Percentiles rank a stretch among this genome's conserved stretches.
Conservation (phyloP, 2,888 invertebrate genomes). For the Drosophila recens region DNA sequence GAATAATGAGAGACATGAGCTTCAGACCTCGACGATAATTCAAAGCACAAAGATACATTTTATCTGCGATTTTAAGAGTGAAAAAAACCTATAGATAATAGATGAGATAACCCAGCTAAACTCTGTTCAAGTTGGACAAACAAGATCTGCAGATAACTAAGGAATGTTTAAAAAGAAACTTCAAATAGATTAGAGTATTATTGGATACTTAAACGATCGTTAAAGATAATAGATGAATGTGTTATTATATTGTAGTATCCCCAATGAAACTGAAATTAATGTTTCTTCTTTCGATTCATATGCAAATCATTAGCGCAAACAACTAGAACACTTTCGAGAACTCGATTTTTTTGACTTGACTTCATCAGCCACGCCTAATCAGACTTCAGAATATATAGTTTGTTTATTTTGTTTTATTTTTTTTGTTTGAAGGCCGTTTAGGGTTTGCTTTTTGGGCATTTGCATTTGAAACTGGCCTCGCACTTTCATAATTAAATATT, state of each 20-base stretch:
- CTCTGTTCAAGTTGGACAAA: slow-evolving; percentile 10
- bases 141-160: slow-evolving; percentile 10
- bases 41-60: slow-evolving; percentile 9
- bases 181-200: slow-evolving; percentile 11
- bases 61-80: neutral
- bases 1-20: slow-evolving; percentile 7
- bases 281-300: slow-evolving; percentile 29
- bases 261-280: slow-evolving; percentile 19
- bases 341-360: slow-evolving; percentile 9
- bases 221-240: slow-evolving; percentile 6
- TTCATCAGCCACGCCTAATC: slow-evolving; percentile 40
- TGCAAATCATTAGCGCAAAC: slow-evolving; percentile 39
- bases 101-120: neutral
- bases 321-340: slow-evolving; percentile 53
- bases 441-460: slow-evolving; percentile 33
- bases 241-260: neutral
- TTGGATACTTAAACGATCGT: slow-evolving; percentile 15
- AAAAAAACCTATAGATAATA: neutral
- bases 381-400: slow-evolving; percentile 9
- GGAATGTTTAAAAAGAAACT: slow-evolving; percentile 8
- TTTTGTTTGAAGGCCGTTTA: slow-evolving; percentile 41
- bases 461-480: slow-evolving; percentile 52
- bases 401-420: slow-evolving; percentile 5
- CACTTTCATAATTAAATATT: slow-evolving; percentile 42
- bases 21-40: neutral